These are phyloP conservation scores for Sebastes vulpes DNA, from an alignment of 2,797 vertebrate species.

Conservation along the genomic window DNA sequence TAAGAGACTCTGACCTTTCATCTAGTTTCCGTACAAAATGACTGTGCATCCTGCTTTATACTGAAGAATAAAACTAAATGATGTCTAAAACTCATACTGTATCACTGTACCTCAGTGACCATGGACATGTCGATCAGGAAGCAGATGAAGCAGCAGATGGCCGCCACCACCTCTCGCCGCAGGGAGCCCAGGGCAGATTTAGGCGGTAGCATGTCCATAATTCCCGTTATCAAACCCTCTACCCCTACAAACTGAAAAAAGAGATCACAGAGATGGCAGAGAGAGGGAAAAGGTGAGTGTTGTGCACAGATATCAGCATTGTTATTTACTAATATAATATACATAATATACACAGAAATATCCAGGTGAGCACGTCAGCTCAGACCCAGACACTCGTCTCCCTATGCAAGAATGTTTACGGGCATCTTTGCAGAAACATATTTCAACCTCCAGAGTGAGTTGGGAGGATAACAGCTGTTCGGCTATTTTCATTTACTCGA, in stretches of 20 bases:
- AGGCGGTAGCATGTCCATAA: slow-evolving; percentile 90
- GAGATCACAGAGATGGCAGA: neutral
- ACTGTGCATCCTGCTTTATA: neutral
- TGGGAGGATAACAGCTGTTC: slow-evolving; percentile 2
- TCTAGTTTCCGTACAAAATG: neutral
- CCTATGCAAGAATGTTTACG: neutral
- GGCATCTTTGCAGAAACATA: slow-evolving; percentile 4
- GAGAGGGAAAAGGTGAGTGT: neutral
- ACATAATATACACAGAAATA: neutral
- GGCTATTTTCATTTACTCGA: slow-evolving; percentile 33
- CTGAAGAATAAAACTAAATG: neutral
- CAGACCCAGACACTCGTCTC: neutral
- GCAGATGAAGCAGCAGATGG: slow-evolving; percentile 88
- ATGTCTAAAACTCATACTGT: neutral
- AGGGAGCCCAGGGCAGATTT: slow-evolving; percentile 80
- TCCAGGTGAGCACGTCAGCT: neutral
- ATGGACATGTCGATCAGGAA: slow-evolving; percentile 90
- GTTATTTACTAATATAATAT: neutral
- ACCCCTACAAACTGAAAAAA: slow-evolving; percentile 88
- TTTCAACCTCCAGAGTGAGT: slow-evolving; percentile 1
- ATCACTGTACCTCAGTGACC: slow-evolving; percentile 87
- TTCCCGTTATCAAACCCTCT: slow-evolving; percentile 89
- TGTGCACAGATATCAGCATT: neutral
- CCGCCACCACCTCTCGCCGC: slow-evolving; percentile 87
- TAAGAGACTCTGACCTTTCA: neutral